Base-by-base conservation (phyloP, 1,140 invertebrate species). In the Drosophila tropicalis region DNA sequence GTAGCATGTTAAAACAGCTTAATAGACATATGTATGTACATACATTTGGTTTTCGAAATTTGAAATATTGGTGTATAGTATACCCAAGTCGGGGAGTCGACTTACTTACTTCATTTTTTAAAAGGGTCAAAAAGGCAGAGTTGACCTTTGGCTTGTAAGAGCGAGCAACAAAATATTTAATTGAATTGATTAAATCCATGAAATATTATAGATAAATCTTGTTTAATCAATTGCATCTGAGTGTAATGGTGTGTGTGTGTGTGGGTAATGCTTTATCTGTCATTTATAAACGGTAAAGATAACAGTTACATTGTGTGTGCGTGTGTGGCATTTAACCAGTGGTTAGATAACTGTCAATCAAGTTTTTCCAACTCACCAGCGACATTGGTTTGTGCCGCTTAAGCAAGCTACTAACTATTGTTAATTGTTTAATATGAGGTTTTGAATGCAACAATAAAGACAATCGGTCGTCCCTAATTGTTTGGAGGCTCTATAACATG, bases 341-440 rank as follows among this genome's bases (percentile, higher is more conserved):
- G 57, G 72, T 75, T 75, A 68, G 72, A 74, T 75, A 75, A 75
- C 72, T 75, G 72, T 75, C 72, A 75, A 75, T 75, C 72, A 75
- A 73, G 70, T 61, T 63, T 29, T 67, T 73, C 41, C 76, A 29
- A 10, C 17, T 19, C 15, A 44, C 15, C 32, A 17, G 15, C 41
- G 76, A 64, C 61, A 70, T 70, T 78, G 54, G 73, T 44, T 44
- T 72, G 71, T 55, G 65, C 10, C 4, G 17, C 17, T 19, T 15
- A 10, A 22, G 9, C 44, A 51, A 51, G 19, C 10, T 51, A 51
- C 17, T 51, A 51, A 22, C 44, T 22, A 51, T 51, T 51, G 44
- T 51, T 22, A 51, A 51, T 51, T 51, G 44, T 51, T 22, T 51
- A 47, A 47, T 47, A 47, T 17, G 44, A 5, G 19, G 0, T 39